phyloP scores from a whole-genome alignment of 2,113 vertebrate species.

The Glaucidium brasilianum region DNA sequence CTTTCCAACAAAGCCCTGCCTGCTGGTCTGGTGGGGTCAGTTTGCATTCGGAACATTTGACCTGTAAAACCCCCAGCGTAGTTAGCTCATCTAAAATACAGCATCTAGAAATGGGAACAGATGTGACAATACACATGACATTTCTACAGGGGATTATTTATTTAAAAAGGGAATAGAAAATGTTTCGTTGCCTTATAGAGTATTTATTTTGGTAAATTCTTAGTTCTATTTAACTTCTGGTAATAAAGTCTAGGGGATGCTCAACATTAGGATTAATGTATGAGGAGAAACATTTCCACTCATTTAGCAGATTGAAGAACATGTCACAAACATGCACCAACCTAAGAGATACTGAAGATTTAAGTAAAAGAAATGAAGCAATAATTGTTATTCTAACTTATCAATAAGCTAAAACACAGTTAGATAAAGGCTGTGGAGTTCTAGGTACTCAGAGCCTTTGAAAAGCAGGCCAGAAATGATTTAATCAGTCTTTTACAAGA shows the following conservation, averaged over 20 bases:
- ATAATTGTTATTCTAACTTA: neutral
- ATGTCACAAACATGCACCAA: neutral
- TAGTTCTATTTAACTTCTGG: neutral
- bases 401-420: neutral
- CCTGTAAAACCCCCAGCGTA: neutral
- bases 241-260: neutral
- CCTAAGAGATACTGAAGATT: neutral
- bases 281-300: neutral
- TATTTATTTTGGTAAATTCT: neutral
- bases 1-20: neutral
- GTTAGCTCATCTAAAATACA: neutral
- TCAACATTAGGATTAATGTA: neutral
- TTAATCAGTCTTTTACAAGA: neutral
- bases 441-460: neutral
- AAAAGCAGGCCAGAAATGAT: neutral
- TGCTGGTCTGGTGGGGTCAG: accelerated
- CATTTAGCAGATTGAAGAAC: neutral
- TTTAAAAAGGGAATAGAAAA: neutral
- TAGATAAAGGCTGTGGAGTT: neutral
- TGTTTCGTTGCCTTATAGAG: neutral
- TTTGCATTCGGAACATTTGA: neutral
- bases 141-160: neutral
- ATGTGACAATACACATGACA: neutral
- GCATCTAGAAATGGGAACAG: neutral
- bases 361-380: neutral